Evolutionary conservation across 2,888 invertebrate genomes (phyloP).

Genomic region (Eupithecia inturbata): DNA sequence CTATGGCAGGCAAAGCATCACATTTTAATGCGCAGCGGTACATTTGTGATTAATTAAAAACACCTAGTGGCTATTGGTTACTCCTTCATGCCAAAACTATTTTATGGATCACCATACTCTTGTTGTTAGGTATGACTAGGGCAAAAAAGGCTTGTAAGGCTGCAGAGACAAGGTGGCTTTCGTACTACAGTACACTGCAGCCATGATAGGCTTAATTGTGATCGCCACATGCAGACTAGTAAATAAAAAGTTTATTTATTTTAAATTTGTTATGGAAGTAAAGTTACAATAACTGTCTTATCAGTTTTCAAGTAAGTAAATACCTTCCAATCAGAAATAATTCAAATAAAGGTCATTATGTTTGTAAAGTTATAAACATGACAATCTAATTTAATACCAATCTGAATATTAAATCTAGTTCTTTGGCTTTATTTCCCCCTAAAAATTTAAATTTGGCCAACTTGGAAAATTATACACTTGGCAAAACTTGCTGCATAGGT

Average conservation of each 20-base stretch:
- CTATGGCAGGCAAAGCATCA: background rate
- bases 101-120: background rate
- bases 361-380: too few species aligned
- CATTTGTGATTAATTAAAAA: background rate
- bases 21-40: background rate
- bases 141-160: too few species aligned
- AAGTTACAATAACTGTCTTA: background rate
- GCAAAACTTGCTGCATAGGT: background rate
- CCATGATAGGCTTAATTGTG: too few species aligned
- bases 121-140: too few species aligned
- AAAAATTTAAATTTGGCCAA: too few species aligned
- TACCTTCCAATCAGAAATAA: background rate
- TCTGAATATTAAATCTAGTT: background rate
- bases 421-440: too few species aligned
- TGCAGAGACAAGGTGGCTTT: too few species aligned
- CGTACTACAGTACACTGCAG: too few species aligned
- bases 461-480: too few species aligned
- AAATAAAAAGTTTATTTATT: background rate
- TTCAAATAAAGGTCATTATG: too few species aligned
- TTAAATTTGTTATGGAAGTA: background rate
- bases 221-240: too few species aligned
- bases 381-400: background rate
- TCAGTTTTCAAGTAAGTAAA: background rate
- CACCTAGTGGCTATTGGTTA: background rate
- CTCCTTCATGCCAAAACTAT: background rate